phyloP scores from a whole-genome alignment of 2,113 vertebrate genomes.

The Isurus oxyrinchus region DNA sequence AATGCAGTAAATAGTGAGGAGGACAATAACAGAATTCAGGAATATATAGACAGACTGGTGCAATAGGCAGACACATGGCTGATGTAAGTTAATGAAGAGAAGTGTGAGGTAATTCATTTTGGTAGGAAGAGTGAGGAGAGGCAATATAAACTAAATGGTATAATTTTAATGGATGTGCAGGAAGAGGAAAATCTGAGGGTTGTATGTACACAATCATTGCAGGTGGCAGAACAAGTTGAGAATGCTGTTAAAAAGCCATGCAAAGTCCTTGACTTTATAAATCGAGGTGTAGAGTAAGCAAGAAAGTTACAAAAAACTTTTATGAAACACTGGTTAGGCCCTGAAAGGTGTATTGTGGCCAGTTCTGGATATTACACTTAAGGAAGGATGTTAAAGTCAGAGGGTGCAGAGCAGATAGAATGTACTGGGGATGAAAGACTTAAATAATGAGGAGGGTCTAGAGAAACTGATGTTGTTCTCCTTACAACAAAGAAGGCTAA shows the following conservation, averaged over 20 bases:
- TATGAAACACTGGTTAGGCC: no score
- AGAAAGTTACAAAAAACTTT: background rate
- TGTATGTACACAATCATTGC: background rate
- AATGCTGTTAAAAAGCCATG: background rate
- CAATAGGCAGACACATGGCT: background rate
- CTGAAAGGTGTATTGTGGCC: no score
- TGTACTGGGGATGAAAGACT: no score
- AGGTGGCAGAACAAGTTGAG: background rate
- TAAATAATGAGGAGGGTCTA: background rate
- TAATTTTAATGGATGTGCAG: background rate
- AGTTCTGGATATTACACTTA: background rate
- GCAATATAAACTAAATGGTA: background rate
- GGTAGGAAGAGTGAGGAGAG: background rate
- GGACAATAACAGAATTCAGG: background rate
- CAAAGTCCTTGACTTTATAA: background rate
- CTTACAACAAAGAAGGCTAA: background rate
- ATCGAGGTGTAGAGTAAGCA: background rate
- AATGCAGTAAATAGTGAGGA: background rate
- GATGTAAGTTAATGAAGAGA: background rate
- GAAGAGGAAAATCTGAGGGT: background rate
- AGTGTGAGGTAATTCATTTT: background rate
- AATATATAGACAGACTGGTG: background rate
- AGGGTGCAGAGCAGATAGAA: background rate
- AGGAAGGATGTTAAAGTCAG: background rate
- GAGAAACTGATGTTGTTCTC: background rate